Evolutionary conservation across 2,888 invertebrate genomes (phyloP).

Genomic region (Melanophora roralis): DNA sequence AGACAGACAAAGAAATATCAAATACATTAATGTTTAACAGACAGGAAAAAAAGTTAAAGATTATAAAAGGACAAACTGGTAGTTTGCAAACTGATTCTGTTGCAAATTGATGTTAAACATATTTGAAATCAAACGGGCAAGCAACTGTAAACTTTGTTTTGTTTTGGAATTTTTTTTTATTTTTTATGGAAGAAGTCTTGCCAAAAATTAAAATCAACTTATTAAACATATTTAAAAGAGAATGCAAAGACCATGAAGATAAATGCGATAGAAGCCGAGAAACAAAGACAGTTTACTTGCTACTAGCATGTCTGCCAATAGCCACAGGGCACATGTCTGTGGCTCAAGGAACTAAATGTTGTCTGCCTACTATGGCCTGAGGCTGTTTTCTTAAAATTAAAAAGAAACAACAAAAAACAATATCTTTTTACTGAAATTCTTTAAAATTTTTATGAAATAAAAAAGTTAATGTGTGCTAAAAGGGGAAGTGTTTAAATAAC

Average conservation of each 20-base stretch:
- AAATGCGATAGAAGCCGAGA: not conserved
- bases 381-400: not conserved
- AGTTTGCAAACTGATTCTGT: conserved; percentile 4
- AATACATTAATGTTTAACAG: not conserved
- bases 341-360: conserved; percentile 66
- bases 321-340: conserved; percentile 5
- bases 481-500: conserved; percentile 9
- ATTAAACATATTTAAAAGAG: conserved; percentile 9
- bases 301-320: conserved; percentile 1
- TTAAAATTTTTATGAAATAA: conserved; percentile 49
- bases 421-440: conserved; percentile 49
- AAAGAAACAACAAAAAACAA: not conserved
- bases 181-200: conserved; percentile 36
- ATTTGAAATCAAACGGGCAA: not conserved
- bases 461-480: conserved; percentile 34
- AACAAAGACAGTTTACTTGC: not conserved
- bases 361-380: conserved; percentile 42
- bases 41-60: not conserved
- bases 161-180: not conserved
- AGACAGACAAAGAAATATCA: conserved; percentile 16
- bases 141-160: conserved; percentile 16
- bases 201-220: conserved; percentile 45
- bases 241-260: not conserved
- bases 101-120: conserved; percentile 3
- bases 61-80: conserved; percentile 11